Evolutionary conservation across 2,113 vertebrate genomes (phyloP), one percentile per base, ranked within the genome.

Genomic region (Zingel zingel): DNA sequence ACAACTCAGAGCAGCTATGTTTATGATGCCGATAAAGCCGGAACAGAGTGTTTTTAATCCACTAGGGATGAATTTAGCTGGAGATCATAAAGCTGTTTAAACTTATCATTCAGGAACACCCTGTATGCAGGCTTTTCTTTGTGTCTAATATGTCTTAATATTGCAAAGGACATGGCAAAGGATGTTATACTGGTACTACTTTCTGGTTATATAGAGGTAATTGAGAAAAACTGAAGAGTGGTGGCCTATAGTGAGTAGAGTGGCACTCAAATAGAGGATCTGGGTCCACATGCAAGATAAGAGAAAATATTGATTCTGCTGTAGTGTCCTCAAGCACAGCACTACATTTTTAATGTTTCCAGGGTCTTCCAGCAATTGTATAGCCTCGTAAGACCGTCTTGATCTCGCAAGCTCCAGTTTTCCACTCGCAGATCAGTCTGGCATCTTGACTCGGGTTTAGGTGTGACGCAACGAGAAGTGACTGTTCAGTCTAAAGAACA

Each of bases 21-120:
- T 75, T 64, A 82, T 47, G 79, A 25, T 47, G 58, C 51, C 36
- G 50, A 86, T 79, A 39, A 47, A 63, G 39, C 21, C 56, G 71
- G 21, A 54, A 62, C 51, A 56, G 45, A 43, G 11, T 51, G 45
- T 43, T 39, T 15, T 45, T 21, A 62, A 79, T 25, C 50, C 15
- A 71, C 13, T 9, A 64, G 12, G 27, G 50, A 27, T 63, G 19
- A 47, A 50, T 23, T 70, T 8, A 21, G 10, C 47, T 30, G 39
- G 18, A 43, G 48, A 56, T 39, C 15, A 25, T 39, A 19, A 62
- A 64, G 64, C 39, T 64, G 18, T 50, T 75, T 16, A 47, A 43
- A 50, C 18, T 2, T 23, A 19, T 58, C 25, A 45, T 45, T 27
- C 18, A 47, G 57, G 33, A 6, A n/a, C 54, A 76, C 53, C 2